Evolutionary conservation across 2,797 vertebrate species (phyloP), one percentile per base, ranked within the genome.

Genomic region (Notolepis coatsorum): DNA sequence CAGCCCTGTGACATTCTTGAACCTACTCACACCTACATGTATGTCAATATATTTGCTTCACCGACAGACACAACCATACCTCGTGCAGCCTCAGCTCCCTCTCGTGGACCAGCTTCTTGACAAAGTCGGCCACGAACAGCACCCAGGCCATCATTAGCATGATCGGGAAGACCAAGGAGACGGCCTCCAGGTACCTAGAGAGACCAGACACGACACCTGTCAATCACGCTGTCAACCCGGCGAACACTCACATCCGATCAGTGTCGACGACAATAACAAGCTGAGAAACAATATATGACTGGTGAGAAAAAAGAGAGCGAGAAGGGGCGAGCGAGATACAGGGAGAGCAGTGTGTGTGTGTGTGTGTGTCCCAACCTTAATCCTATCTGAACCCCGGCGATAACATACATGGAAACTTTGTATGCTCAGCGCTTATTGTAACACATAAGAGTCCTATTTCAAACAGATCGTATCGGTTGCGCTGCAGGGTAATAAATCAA

Each of bases 21-120:
- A n/a, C n/a, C n/a, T n/a, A n/a, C n/a, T n/a, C n/a, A n/a, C n/a
- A n/a, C n/a, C n/a, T n/a, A n/a, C n/a, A n/a, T n/a, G n/a, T n/a
- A n/a, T n/a, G n/a, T n/a, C n/a, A n/a, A n/a, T n/a, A n/a, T n/a
- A n/a, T n/a, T n/a, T n/a, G n/a, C n/a, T n/a, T n/a, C n/a, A n/a
- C n/a, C n/a, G n/a, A n/a, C n/a, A n/a, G n/a, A n/a, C n/a, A n/a
- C n/a, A n/a, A 43, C 3, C 13, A 8, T 73, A 98, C 97, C 96
- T 99, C 96, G 43, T 99, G 97, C 78, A 99, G 94, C 74, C 96
- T 89, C 68, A 99, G 92, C 84, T 99, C 97, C 88, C 96, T 94
- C 89, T 99, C 97, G 17, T 97, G 93, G 64, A 99, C 97, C 37
- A 98, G 94, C 61, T 96, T 98, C 89, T 96, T 99, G 54, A 98